A percentile compares a stretch with the other conserved stretches of the same genome.
These are phyloP conservation scores for Drosophila pseudotalamancana DNA, from an alignment of 2,888 invertebrate genomes.

Conservation along the genomic window DNA sequence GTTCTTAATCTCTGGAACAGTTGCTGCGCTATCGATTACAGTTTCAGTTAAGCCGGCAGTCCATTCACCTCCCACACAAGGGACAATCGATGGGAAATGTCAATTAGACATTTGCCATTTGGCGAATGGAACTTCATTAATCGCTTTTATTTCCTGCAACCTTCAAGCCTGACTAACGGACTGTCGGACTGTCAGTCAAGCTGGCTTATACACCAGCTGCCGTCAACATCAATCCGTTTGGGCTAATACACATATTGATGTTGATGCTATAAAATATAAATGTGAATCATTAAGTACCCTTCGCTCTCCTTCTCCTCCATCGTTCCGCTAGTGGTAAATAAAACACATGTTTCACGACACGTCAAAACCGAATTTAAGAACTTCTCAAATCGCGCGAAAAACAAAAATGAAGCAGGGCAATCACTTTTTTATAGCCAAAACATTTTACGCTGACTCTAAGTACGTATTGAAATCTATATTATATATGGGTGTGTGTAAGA, in stretches of 20 bases:
- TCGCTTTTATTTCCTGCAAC: slow-evolving; percentile 53
- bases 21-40: slow-evolving; percentile 47
- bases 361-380: slow-evolving; percentile 45
- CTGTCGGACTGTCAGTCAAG: slow-evolving; percentile 33
- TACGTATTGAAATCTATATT: slow-evolving; percentile 60
- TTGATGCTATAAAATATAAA: slow-evolving; percentile 51
- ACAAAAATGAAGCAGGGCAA: slow-evolving; percentile 52
- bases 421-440: slow-evolving; percentile 67
- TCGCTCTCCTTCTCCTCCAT: too few species aligned
- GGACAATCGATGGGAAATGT: slow-evolving; percentile 28
- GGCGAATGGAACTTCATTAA: slow-evolving; percentile 66
- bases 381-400: slow-evolving; percentile 45
- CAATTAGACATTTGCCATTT: slow-evolving; percentile 70
- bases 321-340: background rate
- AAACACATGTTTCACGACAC: slow-evolving; percentile 73
- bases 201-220: slow-evolving; percentile 51
- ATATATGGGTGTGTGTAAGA: slow-evolving; percentile 5
- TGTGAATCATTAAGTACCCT: slow-evolving; percentile 37
- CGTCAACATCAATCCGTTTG: slow-evolving; percentile 48
- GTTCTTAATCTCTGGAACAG: slow-evolving; percentile 23
- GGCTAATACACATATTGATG: slow-evolving; percentile 39
- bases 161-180: slow-evolving; percentile 34
- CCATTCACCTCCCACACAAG: slow-evolving; percentile 2
- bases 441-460: slow-evolving; percentile 61
- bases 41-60: slow-evolving; percentile 4